phyloP scores from a whole-genome alignment of 2,797 vertebrate species.

The Crax fasciolata region DNA sequence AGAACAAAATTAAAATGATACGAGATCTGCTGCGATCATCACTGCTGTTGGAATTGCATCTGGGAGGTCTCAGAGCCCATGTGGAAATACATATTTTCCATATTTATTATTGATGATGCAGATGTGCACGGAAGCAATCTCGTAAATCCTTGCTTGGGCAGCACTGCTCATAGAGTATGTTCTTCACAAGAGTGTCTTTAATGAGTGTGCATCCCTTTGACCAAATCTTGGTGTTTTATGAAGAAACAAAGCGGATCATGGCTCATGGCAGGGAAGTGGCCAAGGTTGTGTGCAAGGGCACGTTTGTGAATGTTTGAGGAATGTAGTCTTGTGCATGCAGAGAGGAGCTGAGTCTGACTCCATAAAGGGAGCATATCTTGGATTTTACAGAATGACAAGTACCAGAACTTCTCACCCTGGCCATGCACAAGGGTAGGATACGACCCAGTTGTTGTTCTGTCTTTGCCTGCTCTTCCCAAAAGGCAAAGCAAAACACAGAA shows the following conservation, averaged over 20 bases:
- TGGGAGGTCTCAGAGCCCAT: background rate
- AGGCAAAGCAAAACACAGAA: background rate
- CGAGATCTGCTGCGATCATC: background rate
- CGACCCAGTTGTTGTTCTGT: background rate
- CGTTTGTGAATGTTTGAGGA: accelerated
- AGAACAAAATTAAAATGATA: background rate
- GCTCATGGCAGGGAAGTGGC: background rate
- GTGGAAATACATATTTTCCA: background rate
- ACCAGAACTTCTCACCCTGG: background rate
- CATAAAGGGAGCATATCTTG: background rate
- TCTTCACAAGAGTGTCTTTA: background rate
- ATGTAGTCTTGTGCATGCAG: background rate
- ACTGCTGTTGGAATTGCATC: background rate
- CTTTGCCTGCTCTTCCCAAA: background rate
- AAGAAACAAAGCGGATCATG: background rate
- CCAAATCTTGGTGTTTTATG: background rate
- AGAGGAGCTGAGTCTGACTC: background rate
- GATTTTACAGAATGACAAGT: background rate
- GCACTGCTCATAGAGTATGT: background rate
- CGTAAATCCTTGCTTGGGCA: background rate
- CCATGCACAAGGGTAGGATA: accelerated
- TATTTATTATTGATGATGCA: slow-evolving; percentile 5
- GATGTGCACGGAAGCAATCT: background rate
- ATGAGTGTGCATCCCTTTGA: background rate
- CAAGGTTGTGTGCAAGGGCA: accelerated